Evolutionary conservation across 2,888 invertebrate genomes (phyloP).

Genomic region (Cosmia pyralina): DNA sequence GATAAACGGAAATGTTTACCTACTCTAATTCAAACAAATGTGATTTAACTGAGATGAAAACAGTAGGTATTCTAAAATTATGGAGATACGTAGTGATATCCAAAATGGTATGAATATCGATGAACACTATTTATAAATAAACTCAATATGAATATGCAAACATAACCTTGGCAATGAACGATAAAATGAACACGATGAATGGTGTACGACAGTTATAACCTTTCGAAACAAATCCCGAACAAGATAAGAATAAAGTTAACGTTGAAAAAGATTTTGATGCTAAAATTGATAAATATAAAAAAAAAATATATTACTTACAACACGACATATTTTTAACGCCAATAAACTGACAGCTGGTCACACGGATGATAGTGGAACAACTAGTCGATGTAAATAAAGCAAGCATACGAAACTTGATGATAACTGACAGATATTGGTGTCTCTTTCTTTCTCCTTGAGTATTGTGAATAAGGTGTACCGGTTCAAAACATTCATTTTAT

Average conservation of each 20-base stretch:
- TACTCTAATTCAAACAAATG: neutral
- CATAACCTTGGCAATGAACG: constrained; percentile 12
- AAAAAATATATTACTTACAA: constrained; percentile 74
- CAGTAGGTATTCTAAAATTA: neutral
- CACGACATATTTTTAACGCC: constrained; percentile 73
- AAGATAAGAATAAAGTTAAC: neutral
- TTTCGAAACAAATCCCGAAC: neutral
- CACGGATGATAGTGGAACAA: constrained; percentile 39
- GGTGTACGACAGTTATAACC: neutral
- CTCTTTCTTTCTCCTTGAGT: constrained; percentile 48
- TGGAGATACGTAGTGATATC: neutral
- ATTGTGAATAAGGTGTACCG: constrained; percentile 46
- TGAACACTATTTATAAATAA: constrained; percentile 10
- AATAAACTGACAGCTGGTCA: constrained; percentile 46
- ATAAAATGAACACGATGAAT: no score
- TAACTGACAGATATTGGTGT: constrained; percentile 49
- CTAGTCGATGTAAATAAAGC: constrained; percentile 33
- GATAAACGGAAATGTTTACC: neutral
- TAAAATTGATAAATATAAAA: neutral
- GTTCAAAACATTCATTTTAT: constrained; percentile 13
- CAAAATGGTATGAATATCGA: neutral
- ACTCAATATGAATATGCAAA: constrained; percentile 9
- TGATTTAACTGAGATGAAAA: neutral
- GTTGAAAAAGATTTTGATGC: neutral
- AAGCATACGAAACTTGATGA: constrained; percentile 48